phyloP scores from a whole-genome alignment of 2,797 vertebrate genomes.

The Hephaestus fuliginosus region DNA sequence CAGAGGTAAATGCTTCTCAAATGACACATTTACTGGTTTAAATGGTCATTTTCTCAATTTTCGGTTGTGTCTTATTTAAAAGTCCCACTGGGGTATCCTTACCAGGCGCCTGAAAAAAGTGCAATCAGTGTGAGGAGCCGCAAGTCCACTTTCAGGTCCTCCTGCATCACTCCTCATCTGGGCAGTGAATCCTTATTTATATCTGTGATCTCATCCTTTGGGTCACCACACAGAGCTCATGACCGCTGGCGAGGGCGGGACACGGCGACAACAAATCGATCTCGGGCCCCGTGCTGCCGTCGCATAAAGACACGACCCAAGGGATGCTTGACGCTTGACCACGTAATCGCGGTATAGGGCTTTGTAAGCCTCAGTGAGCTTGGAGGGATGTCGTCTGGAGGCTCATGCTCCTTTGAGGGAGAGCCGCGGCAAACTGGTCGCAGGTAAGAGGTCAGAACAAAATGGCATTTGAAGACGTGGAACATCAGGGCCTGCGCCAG shows the following conservation, averaged over 20 bases:
- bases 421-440: too few relatives aligned
- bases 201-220: constrained; percentile 22
- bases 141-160: neutral
- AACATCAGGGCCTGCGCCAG: too few relatives aligned
- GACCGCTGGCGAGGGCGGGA: neutral
- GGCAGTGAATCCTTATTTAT: constrained; percentile 10
- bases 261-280: neutral
- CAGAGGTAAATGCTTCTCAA: constrained; percentile 2
- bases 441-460: too few relatives aligned
- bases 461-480: too few relatives aligned
- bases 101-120: constrained; percentile 1
- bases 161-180: constrained; percentile 15
- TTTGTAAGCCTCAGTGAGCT: neutral
- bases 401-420: neutral
- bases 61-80: neutral
- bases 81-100: neutral
- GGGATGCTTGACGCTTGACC: neutral
- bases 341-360: neutral
- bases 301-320: neutral
- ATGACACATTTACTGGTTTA: neutral
- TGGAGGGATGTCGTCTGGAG: neutral
- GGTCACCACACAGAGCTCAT: constrained; percentile 18
- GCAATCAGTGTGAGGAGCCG: neutral
- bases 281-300: neutral
- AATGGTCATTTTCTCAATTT: neutral